Evolutionary conservation across 1,140 invertebrate species (phyloP), one percentile per base, ranked within the genome.

Genomic region (Calycopis cecrops): DNA sequence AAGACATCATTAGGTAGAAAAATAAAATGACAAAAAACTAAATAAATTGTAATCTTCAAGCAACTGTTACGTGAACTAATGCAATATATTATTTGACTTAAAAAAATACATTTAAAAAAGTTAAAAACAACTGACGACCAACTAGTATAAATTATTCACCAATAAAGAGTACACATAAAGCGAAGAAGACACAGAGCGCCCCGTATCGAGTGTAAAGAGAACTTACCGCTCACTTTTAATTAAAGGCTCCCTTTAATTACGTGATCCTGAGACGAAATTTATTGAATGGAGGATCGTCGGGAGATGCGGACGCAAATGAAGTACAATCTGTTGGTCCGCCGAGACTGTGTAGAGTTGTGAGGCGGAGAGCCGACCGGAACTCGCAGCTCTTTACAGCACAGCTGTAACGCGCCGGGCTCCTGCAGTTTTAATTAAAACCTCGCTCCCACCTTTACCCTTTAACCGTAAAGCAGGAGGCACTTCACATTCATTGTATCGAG

Each of bases 361-460:
- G 35, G 49, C 53, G 60, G 63, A 68, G 59, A 62, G 57, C 52
- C 58, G 50, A 57, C 55, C 18, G 55, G 51, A 59, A 59, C 52
- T 57, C 57, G 40, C 51, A 48, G 49, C 57, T 59, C 54, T 55
- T 57, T 35, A 52, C 49, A 34, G 59, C 55, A 47, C 55, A 47
- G 59, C 52, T 65, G 55, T 55, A 61, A 58, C 48, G 44, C 40
- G 42, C 38, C 21, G 52, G 56, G 63, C 65, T 63, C 62, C 57
- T 69, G 52, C 61, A 59, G 64, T 74, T 75, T 79, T 79, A 76
- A 76, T 76, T 79, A 75, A 79, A 79, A 66, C 56, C 65, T 67
- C 52, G 60, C 63, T 72, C 71, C 56, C 62, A 69, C 58, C 2
- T 44, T 44, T 44, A 16, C 40, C 40, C 40, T 44, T 44, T 44